These are phyloP conservation scores for Rotaria socialis DNA, from an alignment of 2,888 invertebrate genomes.

Conservation along the genomic window DNA sequence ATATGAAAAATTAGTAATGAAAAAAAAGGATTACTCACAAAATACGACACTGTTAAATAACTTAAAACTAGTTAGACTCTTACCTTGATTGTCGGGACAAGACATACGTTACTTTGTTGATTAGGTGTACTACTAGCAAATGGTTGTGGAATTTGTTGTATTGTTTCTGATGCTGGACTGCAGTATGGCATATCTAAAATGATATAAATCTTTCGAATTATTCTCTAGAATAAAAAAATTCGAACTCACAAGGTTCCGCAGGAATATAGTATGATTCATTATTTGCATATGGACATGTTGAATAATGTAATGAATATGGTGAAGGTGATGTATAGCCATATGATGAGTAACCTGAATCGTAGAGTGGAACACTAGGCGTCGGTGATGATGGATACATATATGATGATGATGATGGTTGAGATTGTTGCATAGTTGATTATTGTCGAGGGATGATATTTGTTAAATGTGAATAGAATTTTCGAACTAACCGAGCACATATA, in stretches of 20 bases:
- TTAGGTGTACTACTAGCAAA: background rate
- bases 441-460: background rate
- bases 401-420: background rate
- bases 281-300: background rate
- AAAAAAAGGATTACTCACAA: background rate
- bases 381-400: conserved; percentile 12
- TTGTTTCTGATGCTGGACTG: background rate
- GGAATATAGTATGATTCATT: background rate
- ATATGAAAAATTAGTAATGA: too few species aligned
- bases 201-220: background rate
- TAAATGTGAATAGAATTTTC: too few species aligned
- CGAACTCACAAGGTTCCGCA: background rate
- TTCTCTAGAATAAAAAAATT: background rate
- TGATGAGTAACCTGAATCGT: background rate
- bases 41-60: too few species aligned
- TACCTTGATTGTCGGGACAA: background rate
- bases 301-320: background rate
- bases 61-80: background rate
- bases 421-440: background rate
- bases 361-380: background rate
- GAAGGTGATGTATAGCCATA: background rate
- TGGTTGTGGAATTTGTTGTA: background rate
- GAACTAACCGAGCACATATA: background rate
- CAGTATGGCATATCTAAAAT: background rate
- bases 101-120: background rate